A percentile compares a stretch with the other conserved stretches of the same genome.
Conservation (phyloP, 2,113 vertebrate species). For the Nothoprocta pentlandii region DNA sequence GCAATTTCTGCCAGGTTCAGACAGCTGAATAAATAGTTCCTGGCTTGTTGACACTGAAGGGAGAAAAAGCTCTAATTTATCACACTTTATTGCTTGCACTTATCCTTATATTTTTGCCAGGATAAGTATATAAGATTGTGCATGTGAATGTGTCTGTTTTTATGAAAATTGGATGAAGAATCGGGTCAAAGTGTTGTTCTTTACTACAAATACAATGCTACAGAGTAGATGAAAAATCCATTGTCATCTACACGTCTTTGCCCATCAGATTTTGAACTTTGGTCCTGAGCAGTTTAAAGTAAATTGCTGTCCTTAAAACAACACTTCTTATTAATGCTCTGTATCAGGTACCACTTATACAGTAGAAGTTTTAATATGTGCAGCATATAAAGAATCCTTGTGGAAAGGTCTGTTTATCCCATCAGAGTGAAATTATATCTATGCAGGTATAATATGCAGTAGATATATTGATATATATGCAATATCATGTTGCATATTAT, state of each 20-base stretch:
- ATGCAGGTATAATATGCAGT: background rate
- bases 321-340: background rate
- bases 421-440: constrained; percentile 40
- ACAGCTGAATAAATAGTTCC: constrained; percentile 51
- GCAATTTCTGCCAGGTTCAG: constrained; percentile 28
- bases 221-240: constrained; percentile 3
- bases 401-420: constrained; percentile 40
- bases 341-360: background rate
- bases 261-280: constrained; percentile 1
- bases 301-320: constrained; percentile 24
- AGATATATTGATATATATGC: background rate
- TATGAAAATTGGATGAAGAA: constrained; percentile 30
- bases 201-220: background rate
- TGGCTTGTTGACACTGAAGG: constrained; percentile 11
- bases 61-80: background rate
- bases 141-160: background rate
- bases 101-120: background rate
- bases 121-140: background rate
- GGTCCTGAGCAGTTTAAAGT: background rate
- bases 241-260: background rate
- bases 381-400: background rate
- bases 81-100: constrained; percentile 12
- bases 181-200: constrained; percentile 26
- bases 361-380: background rate
- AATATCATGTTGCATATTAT: constrained; percentile 37